Conservation (phyloP, 2,113 vertebrate genomes). For the Podarcis muralis region DNA sequence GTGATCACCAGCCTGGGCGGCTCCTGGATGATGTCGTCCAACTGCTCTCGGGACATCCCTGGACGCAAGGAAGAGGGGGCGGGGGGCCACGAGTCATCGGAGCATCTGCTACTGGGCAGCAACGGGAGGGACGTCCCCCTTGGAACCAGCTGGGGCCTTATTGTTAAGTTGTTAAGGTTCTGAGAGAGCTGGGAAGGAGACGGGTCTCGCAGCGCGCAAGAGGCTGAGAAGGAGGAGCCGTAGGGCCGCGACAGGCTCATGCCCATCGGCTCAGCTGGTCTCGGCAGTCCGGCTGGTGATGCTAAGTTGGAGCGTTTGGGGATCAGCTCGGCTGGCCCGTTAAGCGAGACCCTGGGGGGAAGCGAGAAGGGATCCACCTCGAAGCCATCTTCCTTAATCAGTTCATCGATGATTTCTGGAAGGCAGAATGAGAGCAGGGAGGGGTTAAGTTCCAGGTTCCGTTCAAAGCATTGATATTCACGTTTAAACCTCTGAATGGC, state of each 20-base stretch:
- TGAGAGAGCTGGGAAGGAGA: neutral
- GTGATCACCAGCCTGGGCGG: conserved; percentile 81
- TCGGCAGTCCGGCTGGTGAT: accelerated
- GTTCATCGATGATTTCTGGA: conserved; percentile 81
- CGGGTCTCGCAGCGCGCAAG: accelerated
- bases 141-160: conserved; percentile 47
- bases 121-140: conserved; percentile 6
- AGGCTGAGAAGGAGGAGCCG: accelerated
- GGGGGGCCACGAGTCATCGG: conserved; percentile 48
- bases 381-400: conserved; percentile 70
- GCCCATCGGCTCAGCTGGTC: accelerated
- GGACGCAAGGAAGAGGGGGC: neutral
- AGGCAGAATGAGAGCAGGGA: neutral
- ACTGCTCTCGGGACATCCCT: conserved; percentile 40
- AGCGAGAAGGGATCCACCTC: neutral
- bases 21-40: conserved; percentile 73
- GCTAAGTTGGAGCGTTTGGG: conserved; percentile 60
- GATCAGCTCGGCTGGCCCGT: conserved; percentile 62
- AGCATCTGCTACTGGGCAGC: conserved; percentile 36
- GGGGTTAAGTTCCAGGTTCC: neutral
- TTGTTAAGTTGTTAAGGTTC: conserved; percentile 35
- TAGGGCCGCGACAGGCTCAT: neutral
- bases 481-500: neutral
- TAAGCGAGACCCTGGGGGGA: accelerated
- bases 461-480: neutral